phyloP scores from a whole-genome alignment of 2,797 vertebrate species.

The Gila robusta region DNA sequence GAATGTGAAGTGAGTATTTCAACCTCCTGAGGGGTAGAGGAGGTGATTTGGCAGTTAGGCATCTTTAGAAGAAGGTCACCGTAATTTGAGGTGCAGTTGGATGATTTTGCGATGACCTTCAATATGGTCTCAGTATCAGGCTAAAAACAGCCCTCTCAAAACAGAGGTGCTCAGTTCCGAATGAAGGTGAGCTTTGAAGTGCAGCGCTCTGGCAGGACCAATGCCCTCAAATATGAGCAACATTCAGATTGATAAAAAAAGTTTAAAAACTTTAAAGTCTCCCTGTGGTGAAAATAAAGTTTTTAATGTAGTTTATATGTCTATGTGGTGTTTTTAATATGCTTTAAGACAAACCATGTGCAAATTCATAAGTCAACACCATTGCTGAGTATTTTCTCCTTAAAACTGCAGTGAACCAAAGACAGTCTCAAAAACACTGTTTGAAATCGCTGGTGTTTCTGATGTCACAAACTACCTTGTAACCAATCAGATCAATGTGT shows the following conservation, averaged over 20 bases:
- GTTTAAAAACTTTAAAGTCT: background rate
- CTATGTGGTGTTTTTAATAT: too few relatives aligned
- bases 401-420: too few relatives aligned
- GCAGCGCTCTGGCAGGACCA: background rate
- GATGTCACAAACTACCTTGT: too few relatives aligned
- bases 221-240: background rate
- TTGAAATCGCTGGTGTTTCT: too few relatives aligned
- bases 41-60: slow-evolving; percentile 47
- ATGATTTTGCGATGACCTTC: slow-evolving; percentile 60
- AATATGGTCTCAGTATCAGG: slow-evolving; percentile 55
- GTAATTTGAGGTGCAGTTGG: slow-evolving; percentile 64
- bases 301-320: too few relatives aligned
- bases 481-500: too few relatives aligned
- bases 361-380: too few relatives aligned
- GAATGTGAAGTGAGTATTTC: slow-evolving; percentile 49
- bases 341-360: too few relatives aligned
- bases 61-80: slow-evolving; percentile 57
- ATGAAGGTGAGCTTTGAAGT: slow-evolving; percentile 29
- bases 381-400: too few relatives aligned
- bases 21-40: slow-evolving; percentile 44
- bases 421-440: too few relatives aligned
- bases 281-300: too few relatives aligned
- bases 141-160: slow-evolving; percentile 62
- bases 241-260: background rate
- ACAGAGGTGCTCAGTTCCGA: slow-evolving; percentile 40